Evolutionary conservation across 2,888 invertebrate genomes (phyloP), one percentile per base, ranked within the genome.

Genomic region (Halocaridina rubra): DNA sequence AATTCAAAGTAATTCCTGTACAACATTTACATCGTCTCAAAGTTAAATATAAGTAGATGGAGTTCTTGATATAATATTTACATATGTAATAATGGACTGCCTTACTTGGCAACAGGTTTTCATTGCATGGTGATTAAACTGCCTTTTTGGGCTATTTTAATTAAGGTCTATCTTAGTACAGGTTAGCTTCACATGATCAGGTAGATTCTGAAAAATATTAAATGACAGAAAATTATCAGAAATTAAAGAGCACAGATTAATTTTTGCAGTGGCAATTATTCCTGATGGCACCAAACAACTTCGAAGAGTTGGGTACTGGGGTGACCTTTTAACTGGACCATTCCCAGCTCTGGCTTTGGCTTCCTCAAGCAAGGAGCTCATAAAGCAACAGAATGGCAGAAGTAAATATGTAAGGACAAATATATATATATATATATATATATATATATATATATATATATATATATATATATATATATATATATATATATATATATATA

Each of bases 281-380:
- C 3, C n/a, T 16, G 81, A 76, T 13, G 81, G 77, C 3, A 19
- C 19, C 27, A 33, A 24, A 32, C 19, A 33, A 59, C 69, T 77
- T 19, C 53, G 74, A 30, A 33, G 72, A 5, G 8, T 79, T 19
- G 84, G 84, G 10, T 84, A 84, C 53, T 84, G 84, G 84, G 84
- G 84, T 13, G 84, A 84, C 84, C 24, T 84, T 24, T 61, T 84
- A 8, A 46, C 74, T 5, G 84, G 84, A 16, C 84, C 84, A 29
- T 84, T 84, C 72, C 78, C 84, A 7, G 84, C 78, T n/a, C 77
- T 78, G n/a, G 78, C 84, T 59, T 74, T 78, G 7, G 78, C 79
- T 59, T 46, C 84, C 8, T n/a, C 53, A 19, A 39, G 39, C 74
- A 16, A 24, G 1, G 33, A 24, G 22, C 39, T 78, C 13, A 29